Conservation (phyloP, 2,797 vertebrate genomes). For the Botia kubotai region DNA sequence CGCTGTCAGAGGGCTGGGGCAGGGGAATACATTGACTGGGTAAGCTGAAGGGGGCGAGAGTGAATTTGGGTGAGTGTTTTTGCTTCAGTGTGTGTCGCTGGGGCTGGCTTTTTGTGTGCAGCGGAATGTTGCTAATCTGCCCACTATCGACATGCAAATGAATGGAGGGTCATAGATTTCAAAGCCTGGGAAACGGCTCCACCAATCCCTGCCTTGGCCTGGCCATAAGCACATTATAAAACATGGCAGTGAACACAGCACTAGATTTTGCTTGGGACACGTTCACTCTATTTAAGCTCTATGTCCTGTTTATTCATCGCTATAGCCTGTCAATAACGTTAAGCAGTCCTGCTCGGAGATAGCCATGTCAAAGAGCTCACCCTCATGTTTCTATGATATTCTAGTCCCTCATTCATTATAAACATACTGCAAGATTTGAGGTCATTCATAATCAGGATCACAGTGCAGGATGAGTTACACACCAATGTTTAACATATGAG, state of each 20-base stretch:
- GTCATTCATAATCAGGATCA: too few species aligned
- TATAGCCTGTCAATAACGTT: neutral
- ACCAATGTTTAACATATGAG: too few species aligned
- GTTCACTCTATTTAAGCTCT: neutral
- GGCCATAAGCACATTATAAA: conserved; percentile 10
- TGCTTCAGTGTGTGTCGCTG: conserved; percentile 69
- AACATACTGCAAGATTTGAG: too few species aligned
- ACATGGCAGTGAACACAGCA: neutral
- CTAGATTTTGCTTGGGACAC: neutral
- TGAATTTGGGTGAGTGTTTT: conserved; percentile 57
- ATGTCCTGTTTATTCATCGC: neutral
- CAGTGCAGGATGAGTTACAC: too few species aligned
- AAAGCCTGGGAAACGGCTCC: conserved; percentile 56
- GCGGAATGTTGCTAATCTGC: conserved; percentile 96
- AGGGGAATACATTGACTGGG: conserved; percentile 62
- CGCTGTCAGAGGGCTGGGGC: conserved; percentile 57
- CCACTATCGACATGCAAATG: conserved; percentile 92
- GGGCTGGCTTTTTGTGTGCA: conserved; percentile 94
- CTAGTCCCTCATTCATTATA: neutral
- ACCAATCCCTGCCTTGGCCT: conserved; percentile 4
- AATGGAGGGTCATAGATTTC: conserved; percentile 61
- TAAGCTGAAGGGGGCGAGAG: conserved; percentile 51
- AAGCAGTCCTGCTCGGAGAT: neutral
- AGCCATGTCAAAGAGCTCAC: neutral
- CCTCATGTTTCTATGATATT: neutral